A percentile compares a stretch with the other conserved stretches of the same genome.
phyloP scores from a whole-genome alignment of 2,888 invertebrate species.

The Graphium colonna region DNA sequence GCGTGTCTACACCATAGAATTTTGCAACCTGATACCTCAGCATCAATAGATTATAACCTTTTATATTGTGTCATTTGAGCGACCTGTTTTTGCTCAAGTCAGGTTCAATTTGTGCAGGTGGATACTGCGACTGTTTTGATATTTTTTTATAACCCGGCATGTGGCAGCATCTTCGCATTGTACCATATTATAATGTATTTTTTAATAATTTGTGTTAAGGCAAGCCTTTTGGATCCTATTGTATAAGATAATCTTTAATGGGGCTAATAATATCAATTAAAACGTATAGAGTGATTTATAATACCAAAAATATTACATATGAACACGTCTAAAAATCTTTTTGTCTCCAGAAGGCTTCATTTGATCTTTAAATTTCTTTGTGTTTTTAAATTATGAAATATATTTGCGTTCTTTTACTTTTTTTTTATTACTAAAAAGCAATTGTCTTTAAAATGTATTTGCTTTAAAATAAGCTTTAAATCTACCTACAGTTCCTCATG shows the following conservation, averaged over 20 bases:
- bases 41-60: slow-evolving; percentile 15
- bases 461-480: too few species aligned
- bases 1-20: slow-evolving; percentile 10
- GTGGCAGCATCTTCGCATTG: neutral
- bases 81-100: slow-evolving; percentile 6
- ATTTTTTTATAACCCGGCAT: neutral
- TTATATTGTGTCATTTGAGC: slow-evolving; percentile 14
- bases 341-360: too few species aligned
- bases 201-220: too few species aligned
- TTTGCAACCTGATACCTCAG: slow-evolving; percentile 21
- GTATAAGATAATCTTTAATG: too few species aligned
- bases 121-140: slow-evolving; percentile 1
- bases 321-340: too few species aligned
- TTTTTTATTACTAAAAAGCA: too few species aligned
- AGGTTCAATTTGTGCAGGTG: slow-evolving; percentile 6
- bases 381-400: too few species aligned
- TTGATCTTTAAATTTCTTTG: too few species aligned
- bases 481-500: too few species aligned
- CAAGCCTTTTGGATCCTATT: too few species aligned
- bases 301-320: neutral
- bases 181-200: neutral
- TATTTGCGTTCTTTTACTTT: too few species aligned
- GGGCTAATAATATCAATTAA: neutral
- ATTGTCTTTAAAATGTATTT: too few species aligned
- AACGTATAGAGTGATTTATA: neutral